Evolutionary conservation across 1,140 invertebrate species (phyloP).

Genomic region (Cyphomyrmex costatus): DNA sequence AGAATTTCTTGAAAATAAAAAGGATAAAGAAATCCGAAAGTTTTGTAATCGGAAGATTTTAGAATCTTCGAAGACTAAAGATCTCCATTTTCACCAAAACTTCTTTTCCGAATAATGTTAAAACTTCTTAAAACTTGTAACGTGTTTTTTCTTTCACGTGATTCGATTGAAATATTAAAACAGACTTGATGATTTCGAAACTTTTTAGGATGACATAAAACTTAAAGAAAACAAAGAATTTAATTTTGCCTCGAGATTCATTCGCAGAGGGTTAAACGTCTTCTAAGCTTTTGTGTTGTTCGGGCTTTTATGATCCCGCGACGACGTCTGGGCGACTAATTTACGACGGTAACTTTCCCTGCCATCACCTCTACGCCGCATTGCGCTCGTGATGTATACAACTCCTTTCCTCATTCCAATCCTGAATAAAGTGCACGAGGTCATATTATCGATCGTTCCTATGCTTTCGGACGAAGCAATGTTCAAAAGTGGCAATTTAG

Average conservation of each 20-base stretch:
- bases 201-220: not conserved
- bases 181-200: not conserved
- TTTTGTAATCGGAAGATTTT: not conserved
- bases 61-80: not conserved
- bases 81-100: not conserved
- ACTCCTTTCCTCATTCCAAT: conserved; percentile 33
- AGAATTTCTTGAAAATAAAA: not conserved
- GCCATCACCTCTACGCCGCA: conserved; percentile 49
- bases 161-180: not conserved
- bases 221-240: not conserved
- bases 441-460: conserved; percentile 44
- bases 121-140: not conserved
- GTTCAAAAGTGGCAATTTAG: conserved; percentile 21
- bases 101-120: not conserved
- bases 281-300: not conserved
- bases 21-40: not conserved
- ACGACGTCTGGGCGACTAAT: not conserved
- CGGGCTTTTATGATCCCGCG: not conserved
- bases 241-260: not conserved
- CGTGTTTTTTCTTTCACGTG: not conserved
- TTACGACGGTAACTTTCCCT: conserved; percentile 5
- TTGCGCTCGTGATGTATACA: conserved; percentile 58
- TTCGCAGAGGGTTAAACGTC: not conserved
- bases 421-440: conserved; percentile 41
- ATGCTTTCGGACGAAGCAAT: not conserved